phyloP scores from a whole-genome alignment of 2,113 vertebrate species.

The Natator depressus region DNA sequence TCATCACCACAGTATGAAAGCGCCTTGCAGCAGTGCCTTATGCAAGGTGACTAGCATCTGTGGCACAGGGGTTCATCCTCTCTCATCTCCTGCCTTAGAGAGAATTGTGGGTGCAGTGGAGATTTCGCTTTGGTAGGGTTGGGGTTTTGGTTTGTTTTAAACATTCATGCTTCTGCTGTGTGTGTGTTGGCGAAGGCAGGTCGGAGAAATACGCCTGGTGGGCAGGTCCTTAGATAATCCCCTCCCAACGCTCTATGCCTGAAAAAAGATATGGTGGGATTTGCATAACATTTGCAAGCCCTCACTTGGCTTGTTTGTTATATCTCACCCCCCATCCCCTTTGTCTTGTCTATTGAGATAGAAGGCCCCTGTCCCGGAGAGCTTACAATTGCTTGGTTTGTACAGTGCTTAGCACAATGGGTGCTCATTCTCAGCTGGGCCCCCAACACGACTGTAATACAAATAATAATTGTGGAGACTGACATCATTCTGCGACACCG shows the following conservation, averaged over 20 bases:
- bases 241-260: background rate
- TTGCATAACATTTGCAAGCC: background rate
- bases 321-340: background rate
- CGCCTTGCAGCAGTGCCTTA: too few relatives aligned
- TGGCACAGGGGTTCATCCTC: too few relatives aligned
- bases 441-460: background rate
- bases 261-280: background rate
- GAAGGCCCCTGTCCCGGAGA: background rate
- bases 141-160: too few relatives aligned
- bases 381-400: background rate
- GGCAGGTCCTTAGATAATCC: background rate
- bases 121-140: too few relatives aligned
- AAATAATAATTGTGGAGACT: background rate
- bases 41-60: too few relatives aligned
- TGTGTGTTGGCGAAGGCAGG: too few relatives aligned
- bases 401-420: background rate
- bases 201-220: background rate
- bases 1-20: too few relatives aligned
- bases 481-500: background rate
- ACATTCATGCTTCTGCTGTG: too few relatives aligned
- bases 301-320: background rate
- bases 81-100: too few relatives aligned
- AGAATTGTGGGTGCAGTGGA: too few relatives aligned
- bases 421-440: background rate
- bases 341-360: background rate